Conservation (phyloP, 2,888 invertebrate species). For the Penaeus monodon region DNA sequence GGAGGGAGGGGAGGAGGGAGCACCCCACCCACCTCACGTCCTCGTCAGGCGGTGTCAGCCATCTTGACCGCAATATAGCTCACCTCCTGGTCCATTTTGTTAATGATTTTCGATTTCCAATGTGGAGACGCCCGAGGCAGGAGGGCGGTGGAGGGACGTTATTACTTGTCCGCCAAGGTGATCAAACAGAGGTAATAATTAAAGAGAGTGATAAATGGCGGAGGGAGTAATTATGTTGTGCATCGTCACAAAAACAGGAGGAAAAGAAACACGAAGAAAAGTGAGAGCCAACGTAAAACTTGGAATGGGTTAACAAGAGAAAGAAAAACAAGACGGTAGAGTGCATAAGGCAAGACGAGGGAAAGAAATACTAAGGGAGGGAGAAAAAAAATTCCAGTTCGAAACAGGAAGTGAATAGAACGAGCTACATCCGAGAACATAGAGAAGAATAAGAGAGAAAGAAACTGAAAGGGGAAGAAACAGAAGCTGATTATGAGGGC, state of each 20-base stretch:
- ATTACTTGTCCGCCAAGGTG: slow-evolving; percentile 35
- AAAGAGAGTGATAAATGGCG: slow-evolving; percentile 31
- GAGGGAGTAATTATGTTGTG: neutral
- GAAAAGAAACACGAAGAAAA: neutral
- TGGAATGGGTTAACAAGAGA: too few relatives aligned
- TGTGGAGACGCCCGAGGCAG: slow-evolving; percentile 23
- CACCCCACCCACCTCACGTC: neutral
- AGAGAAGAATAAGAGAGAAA: too few relatives aligned
- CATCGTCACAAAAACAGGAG: neutral
- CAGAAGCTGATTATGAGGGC: neutral
- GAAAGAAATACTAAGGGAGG: neutral
- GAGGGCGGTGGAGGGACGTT: slow-evolving; percentile 16
- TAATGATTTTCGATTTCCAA: slow-evolving; percentile 57
- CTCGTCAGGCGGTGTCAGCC: neutral
- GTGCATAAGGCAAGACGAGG: neutral
- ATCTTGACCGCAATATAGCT: slow-evolving; percentile 11
- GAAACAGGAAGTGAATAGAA: neutral
- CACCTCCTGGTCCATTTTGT: slow-evolving; percentile 41
- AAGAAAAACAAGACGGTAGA: neutral
- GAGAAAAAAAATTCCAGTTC: neutral
- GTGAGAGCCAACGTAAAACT: neutral
- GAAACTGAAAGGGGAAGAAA: too few relatives aligned
- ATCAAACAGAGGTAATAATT: slow-evolving; percentile 48
- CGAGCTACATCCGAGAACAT: too few relatives aligned
- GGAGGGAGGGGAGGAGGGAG: neutral